phyloP scores from a whole-genome alignment of 2,797 vertebrate genomes.

The Peromyscus attwateri region DNA sequence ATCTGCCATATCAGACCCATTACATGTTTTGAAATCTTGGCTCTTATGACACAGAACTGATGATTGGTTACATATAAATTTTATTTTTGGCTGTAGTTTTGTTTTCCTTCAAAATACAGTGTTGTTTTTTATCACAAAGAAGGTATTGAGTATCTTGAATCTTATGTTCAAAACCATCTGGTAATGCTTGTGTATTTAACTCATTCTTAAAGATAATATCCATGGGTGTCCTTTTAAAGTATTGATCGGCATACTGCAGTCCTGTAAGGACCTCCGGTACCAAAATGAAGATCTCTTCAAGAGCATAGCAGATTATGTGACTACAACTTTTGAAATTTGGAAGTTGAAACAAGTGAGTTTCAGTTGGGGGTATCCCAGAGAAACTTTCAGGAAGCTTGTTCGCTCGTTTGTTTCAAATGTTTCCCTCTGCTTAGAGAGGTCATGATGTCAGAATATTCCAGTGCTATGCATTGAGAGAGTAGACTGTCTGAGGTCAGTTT shows the following conservation, averaged over 20 bases:
- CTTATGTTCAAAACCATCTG: constrained; percentile 35
- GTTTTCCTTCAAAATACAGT: neutral
- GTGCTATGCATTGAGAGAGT: neutral
- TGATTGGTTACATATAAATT: constrained; percentile 30
- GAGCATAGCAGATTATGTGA: constrained; percentile 89
- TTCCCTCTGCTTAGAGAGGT: constrained; percentile 21
- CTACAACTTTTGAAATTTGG: constrained; percentile 90
- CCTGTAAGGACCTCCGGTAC: constrained; percentile 90
- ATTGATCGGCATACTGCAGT: constrained; percentile 88
- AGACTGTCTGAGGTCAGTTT: neutral
- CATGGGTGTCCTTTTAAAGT: constrained; percentile 87
- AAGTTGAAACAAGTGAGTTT: constrained; percentile 92
- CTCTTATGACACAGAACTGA: constrained; percentile 15
- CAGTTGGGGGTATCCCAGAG: neutral
- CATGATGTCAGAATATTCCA: constrained; percentile 21
- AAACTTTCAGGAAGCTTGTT: constrained; percentile 1
- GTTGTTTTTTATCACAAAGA: constrained; percentile 22
- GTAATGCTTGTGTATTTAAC: constrained; percentile 65
- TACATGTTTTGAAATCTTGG: neutral
- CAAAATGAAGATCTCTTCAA: constrained; percentile 88
- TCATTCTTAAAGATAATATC: constrained; percentile 90
- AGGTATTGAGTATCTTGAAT: constrained; percentile 7
- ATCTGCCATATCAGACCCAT: neutral
- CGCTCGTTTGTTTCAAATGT: constrained; percentile 14
- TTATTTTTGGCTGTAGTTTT: constrained; percentile 25